phyloP scores from a whole-genome alignment of 2,797 vertebrate genomes.

The Limosa lapponica region DNA sequence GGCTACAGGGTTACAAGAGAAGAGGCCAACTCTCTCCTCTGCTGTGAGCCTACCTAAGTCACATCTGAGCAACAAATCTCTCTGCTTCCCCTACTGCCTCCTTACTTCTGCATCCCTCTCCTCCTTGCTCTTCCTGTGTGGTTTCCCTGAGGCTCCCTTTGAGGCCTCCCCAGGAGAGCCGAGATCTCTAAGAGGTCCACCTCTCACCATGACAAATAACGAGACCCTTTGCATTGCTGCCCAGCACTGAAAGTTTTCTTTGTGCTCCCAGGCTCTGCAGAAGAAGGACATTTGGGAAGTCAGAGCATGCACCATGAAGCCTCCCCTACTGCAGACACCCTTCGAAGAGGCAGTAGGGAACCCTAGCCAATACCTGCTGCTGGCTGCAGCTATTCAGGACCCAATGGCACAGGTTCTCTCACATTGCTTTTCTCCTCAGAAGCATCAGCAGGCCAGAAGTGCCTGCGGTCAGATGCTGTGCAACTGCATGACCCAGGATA shows the following conservation, averaged over 20 bases:
- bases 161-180: not conserved
- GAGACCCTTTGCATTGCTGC: not conserved
- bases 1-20: accelerated
- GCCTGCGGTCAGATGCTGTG: not conserved
- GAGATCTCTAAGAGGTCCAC: not conserved
- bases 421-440: not conserved
- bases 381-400: not conserved
- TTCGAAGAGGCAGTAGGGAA: not conserved
- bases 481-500: not conserved
- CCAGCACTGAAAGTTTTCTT: not conserved
- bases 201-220: not conserved
- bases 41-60: not conserved
- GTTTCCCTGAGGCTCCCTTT: not conserved
- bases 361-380: not conserved
- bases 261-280: not conserved
- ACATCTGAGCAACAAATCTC: not conserved
- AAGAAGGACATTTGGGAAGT: not conserved
- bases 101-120: not conserved
- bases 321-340: not conserved
- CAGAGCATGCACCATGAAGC: accelerated
- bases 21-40: not conserved
- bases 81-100: not conserved
- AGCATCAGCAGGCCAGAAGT: not conserved
- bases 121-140: not conserved
- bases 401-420: not conserved